Conservation (phyloP, 92 coral and sea anemone genomes). For the Umimayanthus kanabou region DNA sequence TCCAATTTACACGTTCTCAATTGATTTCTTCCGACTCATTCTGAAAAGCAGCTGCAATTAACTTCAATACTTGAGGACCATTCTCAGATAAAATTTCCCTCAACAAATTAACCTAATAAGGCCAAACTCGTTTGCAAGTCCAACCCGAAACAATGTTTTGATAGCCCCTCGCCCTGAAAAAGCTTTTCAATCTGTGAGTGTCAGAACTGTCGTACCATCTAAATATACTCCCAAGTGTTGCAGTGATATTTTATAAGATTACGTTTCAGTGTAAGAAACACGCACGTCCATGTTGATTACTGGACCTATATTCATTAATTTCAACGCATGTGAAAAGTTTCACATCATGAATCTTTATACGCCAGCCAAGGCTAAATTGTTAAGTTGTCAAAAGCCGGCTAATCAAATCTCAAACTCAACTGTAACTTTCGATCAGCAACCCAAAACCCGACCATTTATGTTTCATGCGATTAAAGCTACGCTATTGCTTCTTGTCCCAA, state of each 20-base stretch:
- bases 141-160: neutral
- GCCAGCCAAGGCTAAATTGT: neutral
- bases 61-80: neutral
- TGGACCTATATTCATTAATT: neutral
- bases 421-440: neutral
- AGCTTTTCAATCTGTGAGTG: neutral
- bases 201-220: neutral
- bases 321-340: neutral
- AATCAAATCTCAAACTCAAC: neutral
- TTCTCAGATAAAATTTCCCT: conserved; percentile 10
- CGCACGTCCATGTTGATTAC: neutral
- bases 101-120: conserved; percentile 12
- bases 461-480: neutral
- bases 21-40: conserved; percentile 23
- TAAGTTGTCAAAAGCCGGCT: neutral
- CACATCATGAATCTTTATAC: neutral
- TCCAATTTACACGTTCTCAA: conserved; percentile 5
- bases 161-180: conserved; percentile 5
- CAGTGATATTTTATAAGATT: neutral
- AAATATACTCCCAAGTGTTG: neutral
- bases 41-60: conserved; percentile 5
- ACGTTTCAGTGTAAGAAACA: neutral
- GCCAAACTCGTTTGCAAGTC: neutral
- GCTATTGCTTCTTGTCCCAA: neutral
- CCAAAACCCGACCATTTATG: neutral